These are phyloP conservation scores for Tortricodes alternella DNA, from an alignment of 2,888 invertebrate species.

Conservation along the genomic window DNA sequence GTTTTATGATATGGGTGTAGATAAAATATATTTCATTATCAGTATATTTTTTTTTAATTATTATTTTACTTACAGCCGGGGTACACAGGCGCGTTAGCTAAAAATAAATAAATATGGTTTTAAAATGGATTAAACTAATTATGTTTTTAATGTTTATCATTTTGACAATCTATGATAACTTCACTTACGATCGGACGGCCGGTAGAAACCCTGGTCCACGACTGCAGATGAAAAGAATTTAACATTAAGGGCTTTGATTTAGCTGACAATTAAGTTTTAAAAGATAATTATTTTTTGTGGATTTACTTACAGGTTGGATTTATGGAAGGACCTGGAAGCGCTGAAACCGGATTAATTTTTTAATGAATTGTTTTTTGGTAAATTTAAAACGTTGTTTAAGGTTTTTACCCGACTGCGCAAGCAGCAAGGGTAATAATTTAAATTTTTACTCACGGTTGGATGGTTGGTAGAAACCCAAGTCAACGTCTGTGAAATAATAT, in stretches of 20 bases:
- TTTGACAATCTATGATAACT: neutral
- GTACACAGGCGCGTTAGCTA: neutral
- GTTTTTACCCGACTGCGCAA: neutral
- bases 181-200: conserved; percentile 10
- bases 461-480: conserved; percentile 28
- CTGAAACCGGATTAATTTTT: neutral
- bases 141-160: neutral
- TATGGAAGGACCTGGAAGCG: neutral
- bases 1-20: too few species aligned
- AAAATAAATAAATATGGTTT: neutral
- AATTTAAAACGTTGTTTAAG: neutral
- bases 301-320: conserved; percentile 1
- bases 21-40: too few species aligned
- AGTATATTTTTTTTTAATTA: too few species aligned
- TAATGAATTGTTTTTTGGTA: neutral
- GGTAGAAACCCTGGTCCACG: conserved; percentile 9
- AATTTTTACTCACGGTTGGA: conserved; percentile 34
- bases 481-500: neutral
- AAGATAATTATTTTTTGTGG: too few species aligned
- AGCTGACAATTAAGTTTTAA: too few species aligned
- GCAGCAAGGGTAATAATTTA: too few species aligned
- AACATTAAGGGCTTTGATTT: too few species aligned
- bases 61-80: neutral
- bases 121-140: neutral
- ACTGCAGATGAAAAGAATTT: neutral